Evolutionary conservation across 1,140 invertebrate species (phyloP), one percentile per base, ranked within the genome.

Genomic region (Lamellibrachia luymesi): DNA sequence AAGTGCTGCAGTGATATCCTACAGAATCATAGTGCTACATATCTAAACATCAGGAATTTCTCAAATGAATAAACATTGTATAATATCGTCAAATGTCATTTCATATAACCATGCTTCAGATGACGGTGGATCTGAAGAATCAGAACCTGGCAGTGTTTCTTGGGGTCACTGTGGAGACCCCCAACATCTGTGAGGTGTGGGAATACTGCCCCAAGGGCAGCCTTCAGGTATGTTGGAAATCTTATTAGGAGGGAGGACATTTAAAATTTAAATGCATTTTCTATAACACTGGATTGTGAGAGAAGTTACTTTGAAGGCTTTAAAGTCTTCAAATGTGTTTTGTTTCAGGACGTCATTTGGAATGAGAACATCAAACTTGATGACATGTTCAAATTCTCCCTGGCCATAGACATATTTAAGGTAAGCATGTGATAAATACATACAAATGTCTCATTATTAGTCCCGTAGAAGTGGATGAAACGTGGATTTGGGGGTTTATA

Each of bases 351-450:
- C 96, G 98, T 99, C 94, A 96, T 99, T 90, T 98, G 98, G 95
- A 98, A 99, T 96, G 98, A 98, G 50, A 97, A 98, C 93, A 97
- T 99, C 51, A 98, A 98, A 94, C 96, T 99, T 94, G 98, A 99
- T 96, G 98, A 97, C 97, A 98, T 98, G 97, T 99, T 99, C 96
- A 97, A 98, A 95, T 98, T 98, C 95, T 98, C 98, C 38, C 96
- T 99, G 90, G 98, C 99, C 97, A 98, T 98, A 95, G 98, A 99
- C 96, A 98, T 99, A 93, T 98, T 94, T 50, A 94, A 93, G n/a
- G 93, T 94, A 49, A 92, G 50, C n/a, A 91, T n/a, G n/a, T 22
- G 17, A 38, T 38, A 38, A 38, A 38, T 38, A 38, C 38, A 38
- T 38, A 38, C 38, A 38, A 38, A 38, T 38, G 38, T 38, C 38